These are phyloP conservation scores for Myrmophylax atrothorax DNA, from an alignment of 2,113 vertebrate species.

Conservation along the genomic window DNA sequence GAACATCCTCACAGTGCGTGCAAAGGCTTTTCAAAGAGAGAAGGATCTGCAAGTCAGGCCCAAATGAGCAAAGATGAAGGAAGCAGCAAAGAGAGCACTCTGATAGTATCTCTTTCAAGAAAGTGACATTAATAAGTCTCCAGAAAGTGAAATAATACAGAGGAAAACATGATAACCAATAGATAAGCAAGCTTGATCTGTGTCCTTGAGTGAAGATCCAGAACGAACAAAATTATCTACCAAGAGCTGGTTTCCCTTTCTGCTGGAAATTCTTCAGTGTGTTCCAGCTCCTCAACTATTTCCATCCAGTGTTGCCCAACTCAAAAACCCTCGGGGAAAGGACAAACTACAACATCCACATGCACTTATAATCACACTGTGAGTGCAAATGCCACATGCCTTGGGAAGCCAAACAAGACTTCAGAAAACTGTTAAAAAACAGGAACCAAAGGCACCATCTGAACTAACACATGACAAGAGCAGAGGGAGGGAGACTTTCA, in stretches of 20 bases:
- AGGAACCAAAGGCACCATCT: not conserved
- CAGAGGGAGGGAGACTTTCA: not conserved
- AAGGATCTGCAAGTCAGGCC: not conserved
- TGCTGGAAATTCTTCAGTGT: not conserved
- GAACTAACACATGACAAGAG: not conserved
- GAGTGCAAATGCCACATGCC: not conserved
- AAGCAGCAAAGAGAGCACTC: not conserved
- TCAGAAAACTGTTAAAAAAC: not conserved
- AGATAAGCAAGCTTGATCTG: not conserved
- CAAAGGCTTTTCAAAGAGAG: not conserved
- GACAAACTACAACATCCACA: not conserved
- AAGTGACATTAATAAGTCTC: not conserved
- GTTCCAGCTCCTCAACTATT: not conserved
- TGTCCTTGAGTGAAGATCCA: not conserved
- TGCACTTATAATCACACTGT: not conserved
- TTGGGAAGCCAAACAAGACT: not conserved
- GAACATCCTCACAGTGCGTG: not conserved
- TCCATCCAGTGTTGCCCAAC: not conserved
- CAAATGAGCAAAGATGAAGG: not conserved
- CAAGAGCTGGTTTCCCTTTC: not conserved
- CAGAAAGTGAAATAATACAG: not conserved
- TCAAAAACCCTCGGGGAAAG: not conserved
- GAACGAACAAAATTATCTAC: not conserved
- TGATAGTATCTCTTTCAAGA: not conserved
- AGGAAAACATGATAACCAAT: not conserved